Evolutionary conservation across 2,888 invertebrate genomes (phyloP), one percentile per base, ranked within the genome.

Genomic region (Rapana venosa): DNA sequence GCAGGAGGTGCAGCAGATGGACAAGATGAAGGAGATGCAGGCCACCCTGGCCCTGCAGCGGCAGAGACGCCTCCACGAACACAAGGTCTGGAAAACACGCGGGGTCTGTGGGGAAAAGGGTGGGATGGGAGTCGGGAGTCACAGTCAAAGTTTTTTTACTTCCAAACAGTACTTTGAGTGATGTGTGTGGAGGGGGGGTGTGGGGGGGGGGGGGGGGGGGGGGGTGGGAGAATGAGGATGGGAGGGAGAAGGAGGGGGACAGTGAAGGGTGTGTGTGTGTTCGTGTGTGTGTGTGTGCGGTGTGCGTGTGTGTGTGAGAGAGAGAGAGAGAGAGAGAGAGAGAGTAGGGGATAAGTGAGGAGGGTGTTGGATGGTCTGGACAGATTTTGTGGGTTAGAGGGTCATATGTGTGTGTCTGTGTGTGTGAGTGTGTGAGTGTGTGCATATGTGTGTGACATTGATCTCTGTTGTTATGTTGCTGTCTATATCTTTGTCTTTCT

Each of bases 1-100:
- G 0, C 97, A 97, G 94, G 97, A 97, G 77, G 97, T 97, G 77
- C 97, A 97, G 90, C 96, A 96, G 92, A 90, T 91, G 1, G 90
- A 94, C 35, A 95, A 95, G 92, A 94, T 95, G 89, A 94, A 95
- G 87, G 95, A 96, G 90, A 95, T 94, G 92, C 95, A 95, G 90
- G 94, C 94, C 15, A 96, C 96, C 13, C 91, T 96, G 61, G 95
- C 96, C 2, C 92, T 96, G 81, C 96, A 96, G 92, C 91, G 95
- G 91, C 96, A 96, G 93, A 91, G 95, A 58, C 90, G 94, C 15
- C 93, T 96, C 1, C 95, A 96, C 91, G 95, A 96, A 91, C 96
- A 96, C 92, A 95, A 95, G 95, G 96, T 95, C 92, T 66, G 56
- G 5, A 30, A 61, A 15, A 35, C 17, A 66, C 17, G 20, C 20